These are phyloP conservation scores for Gnathonemus longibarbis DNA, from an alignment of 2,113 vertebrate genomes.

Conservation along the genomic window DNA sequence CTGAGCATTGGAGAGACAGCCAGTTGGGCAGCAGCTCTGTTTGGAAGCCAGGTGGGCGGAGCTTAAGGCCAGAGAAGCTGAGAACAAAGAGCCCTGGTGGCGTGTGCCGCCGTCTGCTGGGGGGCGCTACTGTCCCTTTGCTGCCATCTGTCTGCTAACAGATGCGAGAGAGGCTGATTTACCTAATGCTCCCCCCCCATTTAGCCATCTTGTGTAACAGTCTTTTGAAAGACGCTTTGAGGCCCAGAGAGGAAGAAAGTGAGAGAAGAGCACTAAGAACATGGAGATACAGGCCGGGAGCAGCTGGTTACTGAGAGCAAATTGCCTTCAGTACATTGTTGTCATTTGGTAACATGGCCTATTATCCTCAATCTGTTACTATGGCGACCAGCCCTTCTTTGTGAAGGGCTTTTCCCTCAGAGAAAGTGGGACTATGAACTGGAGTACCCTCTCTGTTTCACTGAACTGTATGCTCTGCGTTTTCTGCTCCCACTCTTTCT, in stretches of 20 bases:
- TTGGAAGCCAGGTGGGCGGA: not conserved
- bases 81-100: slow-evolving; percentile 9
- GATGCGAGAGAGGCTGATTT: not conserved
- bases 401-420: slow-evolving; percentile 20
- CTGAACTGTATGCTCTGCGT: not conserved
- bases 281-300: not conserved
- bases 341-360: slow-evolving; percentile 28
- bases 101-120: not conserved
- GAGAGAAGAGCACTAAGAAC: not conserved
- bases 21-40: not conserved
- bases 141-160: slow-evolving; percentile 13
- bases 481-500: not conserved
- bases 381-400: slow-evolving; percentile 39
- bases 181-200: not conserved
- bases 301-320: not conserved
- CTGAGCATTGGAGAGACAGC: not conserved
- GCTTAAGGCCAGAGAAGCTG: not conserved
- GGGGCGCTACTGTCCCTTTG: not conserved
- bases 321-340: slow-evolving; percentile 17
- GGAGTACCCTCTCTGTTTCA: not conserved
- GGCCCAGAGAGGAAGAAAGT: not conserved
- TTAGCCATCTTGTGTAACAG: not conserved
- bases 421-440: not conserved
- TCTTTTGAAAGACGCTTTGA: not conserved
- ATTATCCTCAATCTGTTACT: slow-evolving; percentile 44